Conservation (phyloP, 2,113 vertebrate species). For the Crocuta crocuta region DNA sequence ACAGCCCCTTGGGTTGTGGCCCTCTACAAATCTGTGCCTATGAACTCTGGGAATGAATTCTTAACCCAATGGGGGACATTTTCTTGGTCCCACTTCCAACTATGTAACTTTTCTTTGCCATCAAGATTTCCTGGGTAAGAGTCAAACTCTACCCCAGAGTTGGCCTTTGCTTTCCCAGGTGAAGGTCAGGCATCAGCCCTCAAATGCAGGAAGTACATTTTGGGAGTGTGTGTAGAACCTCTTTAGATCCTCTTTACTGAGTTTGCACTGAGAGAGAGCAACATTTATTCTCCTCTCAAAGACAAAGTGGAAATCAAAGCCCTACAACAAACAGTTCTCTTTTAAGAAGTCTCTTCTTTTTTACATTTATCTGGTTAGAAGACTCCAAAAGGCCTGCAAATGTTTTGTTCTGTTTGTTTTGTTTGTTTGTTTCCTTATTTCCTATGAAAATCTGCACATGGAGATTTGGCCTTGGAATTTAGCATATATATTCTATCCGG, state of each 20-base stretch:
- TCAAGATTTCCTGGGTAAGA: not conserved
- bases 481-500: not conserved
- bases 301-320: not conserved
- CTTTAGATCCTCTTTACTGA: not conserved
- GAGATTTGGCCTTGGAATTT: not conserved
- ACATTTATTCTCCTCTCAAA: not conserved
- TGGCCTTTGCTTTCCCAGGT: not conserved
- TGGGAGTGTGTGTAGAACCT: not conserved
- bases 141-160: not conserved
- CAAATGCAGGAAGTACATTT: not conserved
- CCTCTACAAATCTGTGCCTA: no score
- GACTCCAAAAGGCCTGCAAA: not conserved
- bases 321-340: not conserved
- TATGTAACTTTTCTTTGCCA: not conserved
- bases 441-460: not conserved
- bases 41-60: not conserved
- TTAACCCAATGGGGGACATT: not conserved
- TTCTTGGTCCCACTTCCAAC: not conserved
- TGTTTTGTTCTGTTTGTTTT: not conserved
- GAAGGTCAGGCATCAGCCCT: not conserved
- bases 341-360: not conserved
- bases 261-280: not conserved
- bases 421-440: not conserved
- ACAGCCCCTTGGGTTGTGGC: not conserved
- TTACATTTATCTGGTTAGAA: not conserved